phyloP scores from a whole-genome alignment of 2,797 vertebrate genomes.

The Acipenser oxyrinchus region DNA sequence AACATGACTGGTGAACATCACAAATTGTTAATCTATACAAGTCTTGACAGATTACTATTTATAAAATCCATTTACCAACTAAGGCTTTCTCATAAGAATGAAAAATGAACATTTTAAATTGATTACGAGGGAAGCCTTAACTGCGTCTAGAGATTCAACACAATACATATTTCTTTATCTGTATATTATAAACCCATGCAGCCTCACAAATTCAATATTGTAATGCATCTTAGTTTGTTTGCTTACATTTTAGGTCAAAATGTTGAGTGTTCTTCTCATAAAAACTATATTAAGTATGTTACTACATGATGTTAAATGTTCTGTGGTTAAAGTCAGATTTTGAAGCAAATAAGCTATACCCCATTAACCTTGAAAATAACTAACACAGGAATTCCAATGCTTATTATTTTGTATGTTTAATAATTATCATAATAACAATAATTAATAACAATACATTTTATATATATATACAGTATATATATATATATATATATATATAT shows the following conservation, averaged over 20 bases:
- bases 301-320: slow-evolving; percentile 28
- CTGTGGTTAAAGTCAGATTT: slow-evolving; percentile 20
- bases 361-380: slow-evolving; percentile 33
- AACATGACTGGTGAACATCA: slow-evolving; percentile 63
- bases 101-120: slow-evolving; percentile 79
- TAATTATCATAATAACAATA: too few species aligned
- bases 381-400: slow-evolving; percentile 16
- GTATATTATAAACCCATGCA: slow-evolving; percentile 85
- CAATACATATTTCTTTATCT: slow-evolving; percentile 82
- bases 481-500: too few species aligned
- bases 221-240: slow-evolving; percentile 57
- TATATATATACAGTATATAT: too few species aligned
- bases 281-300: slow-evolving; percentile 37
- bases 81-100: slow-evolving; percentile 67
- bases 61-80: slow-evolving; percentile 66
- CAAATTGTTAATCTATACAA: slow-evolving; percentile 74
- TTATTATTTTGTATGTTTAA: too few species aligned
- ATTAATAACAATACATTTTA: too few species aligned
- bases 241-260: slow-evolving; percentile 31
- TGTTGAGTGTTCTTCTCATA: slow-evolving; percentile 36
- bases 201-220: slow-evolving; percentile 73
- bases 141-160: slow-evolving; percentile 63
- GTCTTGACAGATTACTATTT: slow-evolving; percentile 67
- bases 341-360: slow-evolving; percentile 20
- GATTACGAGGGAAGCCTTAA: slow-evolving; percentile 62